phyloP scores from a whole-genome alignment of 1,140 invertebrate genomes.

The Copidosoma floridanum region DNA sequence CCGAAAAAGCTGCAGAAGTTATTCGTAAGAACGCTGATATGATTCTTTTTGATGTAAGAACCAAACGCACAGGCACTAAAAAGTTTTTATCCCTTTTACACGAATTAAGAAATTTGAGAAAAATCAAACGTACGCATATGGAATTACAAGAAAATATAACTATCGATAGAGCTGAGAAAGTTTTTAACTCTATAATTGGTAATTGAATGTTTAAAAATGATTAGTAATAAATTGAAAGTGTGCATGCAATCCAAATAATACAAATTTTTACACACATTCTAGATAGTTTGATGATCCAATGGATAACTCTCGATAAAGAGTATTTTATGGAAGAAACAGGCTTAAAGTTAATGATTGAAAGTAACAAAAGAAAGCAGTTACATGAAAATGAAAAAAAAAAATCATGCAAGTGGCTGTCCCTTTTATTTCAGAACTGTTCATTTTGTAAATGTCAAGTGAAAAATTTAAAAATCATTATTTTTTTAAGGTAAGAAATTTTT shows the following conservation, averaged over 20 bases:
- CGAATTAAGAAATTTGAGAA: slow-evolving; percentile 63
- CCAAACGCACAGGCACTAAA: slow-evolving; percentile 67
- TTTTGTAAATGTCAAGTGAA: slow-evolving; percentile 39
- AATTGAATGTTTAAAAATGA: slow-evolving; percentile 19
- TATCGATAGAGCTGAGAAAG: slow-evolving; percentile 47
- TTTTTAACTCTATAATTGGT: slow-evolving; percentile 52
- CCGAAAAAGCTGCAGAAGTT: slow-evolving; percentile 65
- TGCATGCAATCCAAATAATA: no score
- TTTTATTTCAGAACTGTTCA: slow-evolving; percentile 45
- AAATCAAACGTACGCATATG: slow-evolving; percentile 61
- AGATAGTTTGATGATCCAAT: slow-evolving; percentile 47
- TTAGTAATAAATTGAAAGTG: no score
- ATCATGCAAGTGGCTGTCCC: slow-evolving; percentile 45
- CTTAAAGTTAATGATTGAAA: slow-evolving; percentile 50
- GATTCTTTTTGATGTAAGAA: slow-evolving; percentile 66
- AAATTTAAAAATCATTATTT: slow-evolving; percentile 48
- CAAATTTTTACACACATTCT: slow-evolving; percentile 22
- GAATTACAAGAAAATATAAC: slow-evolving; percentile 61
- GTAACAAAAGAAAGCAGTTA: slow-evolving; percentile 46
- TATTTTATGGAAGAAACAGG: slow-evolving; percentile 51
- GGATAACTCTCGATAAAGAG: slow-evolving; percentile 45
- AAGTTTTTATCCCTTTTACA: slow-evolving; percentile 64
- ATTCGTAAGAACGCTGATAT: slow-evolving; percentile 68
- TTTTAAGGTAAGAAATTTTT: slow-evolving; percentile 12
- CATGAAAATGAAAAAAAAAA: slow-evolving; percentile 42